Evolutionary conservation across 2,888 invertebrate genomes (phyloP).

Genomic region (Belgica antarctica): DNA sequence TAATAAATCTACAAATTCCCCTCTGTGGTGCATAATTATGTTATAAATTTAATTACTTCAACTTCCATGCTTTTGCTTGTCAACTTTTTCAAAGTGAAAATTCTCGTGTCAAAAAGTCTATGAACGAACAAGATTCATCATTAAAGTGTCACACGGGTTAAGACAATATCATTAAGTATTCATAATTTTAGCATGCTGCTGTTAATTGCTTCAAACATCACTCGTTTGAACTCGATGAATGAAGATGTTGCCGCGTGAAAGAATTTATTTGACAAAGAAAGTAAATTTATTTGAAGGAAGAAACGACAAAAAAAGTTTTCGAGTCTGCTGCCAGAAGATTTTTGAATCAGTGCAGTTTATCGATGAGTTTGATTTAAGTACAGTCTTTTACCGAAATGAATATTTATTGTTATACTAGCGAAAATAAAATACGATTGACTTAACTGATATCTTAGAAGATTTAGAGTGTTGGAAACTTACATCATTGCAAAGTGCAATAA

Average conservation of each 20-base stretch:
- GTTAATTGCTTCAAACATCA: conserved; percentile 24
- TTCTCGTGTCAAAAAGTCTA: conserved; percentile 13
- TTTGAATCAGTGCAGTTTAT: too few relatives aligned
- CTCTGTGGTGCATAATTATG: background rate
- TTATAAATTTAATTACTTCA: background rate
- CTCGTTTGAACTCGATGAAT: conserved; percentile 17
- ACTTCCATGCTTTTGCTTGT: background rate
- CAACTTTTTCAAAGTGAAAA: background rate
- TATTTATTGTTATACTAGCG: too few relatives aligned
- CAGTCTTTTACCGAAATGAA: too few relatives aligned
- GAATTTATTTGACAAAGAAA: too few relatives aligned
- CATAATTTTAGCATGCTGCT: conserved; percentile 22
- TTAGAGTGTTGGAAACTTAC: too few relatives aligned
- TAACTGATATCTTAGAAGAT: too few relatives aligned
- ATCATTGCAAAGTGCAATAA: too few relatives aligned
- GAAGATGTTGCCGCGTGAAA: too few relatives aligned
- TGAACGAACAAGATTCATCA: conserved; percentile 26
- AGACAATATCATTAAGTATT: conserved; percentile 11
- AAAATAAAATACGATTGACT: too few relatives aligned
- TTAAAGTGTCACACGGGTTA: conserved; percentile 31
- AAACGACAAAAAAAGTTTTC: too few relatives aligned
- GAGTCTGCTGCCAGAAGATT: conserved; percentile 6
- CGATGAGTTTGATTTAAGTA: too few relatives aligned
- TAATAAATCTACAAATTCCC: background rate
- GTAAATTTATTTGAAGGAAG: too few relatives aligned